phyloP scores from a whole-genome alignment of 2,113 vertebrate genomes.

The Plecturocebus donacophilus region DNA sequence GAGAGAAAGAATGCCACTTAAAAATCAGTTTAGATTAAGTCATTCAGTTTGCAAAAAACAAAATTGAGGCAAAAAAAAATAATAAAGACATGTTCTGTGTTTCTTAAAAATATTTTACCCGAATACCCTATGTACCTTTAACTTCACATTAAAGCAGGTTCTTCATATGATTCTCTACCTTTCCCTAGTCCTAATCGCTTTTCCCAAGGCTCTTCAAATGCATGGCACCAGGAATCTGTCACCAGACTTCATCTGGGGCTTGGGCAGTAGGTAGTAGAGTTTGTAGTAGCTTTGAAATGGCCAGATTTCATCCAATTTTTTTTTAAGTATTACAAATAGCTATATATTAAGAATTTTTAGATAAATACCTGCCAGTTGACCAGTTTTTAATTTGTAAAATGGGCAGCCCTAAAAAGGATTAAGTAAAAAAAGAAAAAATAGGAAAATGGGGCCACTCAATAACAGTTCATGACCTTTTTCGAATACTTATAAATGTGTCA shows the following conservation, averaged over 20 bases:
- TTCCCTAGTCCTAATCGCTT: neutral
- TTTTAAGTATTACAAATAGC: neutral
- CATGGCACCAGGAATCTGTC: neutral
- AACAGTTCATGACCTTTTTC: neutral
- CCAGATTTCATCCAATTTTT: neutral
- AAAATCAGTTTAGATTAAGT: conserved; percentile 38
- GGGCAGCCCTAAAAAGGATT: neutral
- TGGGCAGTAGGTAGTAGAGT: neutral
- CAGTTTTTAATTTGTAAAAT: neutral
- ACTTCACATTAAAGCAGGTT: neutral
- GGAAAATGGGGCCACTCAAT: neutral
- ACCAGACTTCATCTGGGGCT: neutral
- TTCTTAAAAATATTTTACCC: neutral
- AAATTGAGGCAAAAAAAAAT: neutral
- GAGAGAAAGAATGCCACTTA: neutral
- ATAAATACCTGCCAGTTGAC: neutral
- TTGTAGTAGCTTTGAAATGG: neutral
- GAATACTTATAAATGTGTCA: neutral
- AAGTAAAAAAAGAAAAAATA: neutral
- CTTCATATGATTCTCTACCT: neutral
- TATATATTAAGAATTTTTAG: neutral
- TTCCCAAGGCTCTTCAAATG: neutral
- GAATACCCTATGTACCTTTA: neutral
- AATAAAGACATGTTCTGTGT: neutral
- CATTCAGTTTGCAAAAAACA: neutral